Evolutionary conservation across 2,113 vertebrate genomes (phyloP).

Genomic region (Prunella himalayana): DNA sequence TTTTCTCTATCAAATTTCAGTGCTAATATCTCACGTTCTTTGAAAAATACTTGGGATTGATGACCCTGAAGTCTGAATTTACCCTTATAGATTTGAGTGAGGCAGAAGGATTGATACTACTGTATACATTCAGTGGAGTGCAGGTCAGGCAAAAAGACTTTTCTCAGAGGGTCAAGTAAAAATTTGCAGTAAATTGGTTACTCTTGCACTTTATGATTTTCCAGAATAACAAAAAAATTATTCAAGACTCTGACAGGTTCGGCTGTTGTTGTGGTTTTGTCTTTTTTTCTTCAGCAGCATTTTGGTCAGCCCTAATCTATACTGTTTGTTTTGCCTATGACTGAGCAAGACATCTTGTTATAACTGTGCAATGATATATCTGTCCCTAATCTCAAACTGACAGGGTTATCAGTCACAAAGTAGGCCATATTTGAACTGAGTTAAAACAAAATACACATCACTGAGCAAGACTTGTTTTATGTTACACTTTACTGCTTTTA

Average conservation of each 20-base stretch:
- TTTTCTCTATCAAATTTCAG: not conserved
- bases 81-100: not conserved
- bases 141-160: not conserved
- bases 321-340: slow-evolving; percentile 9
- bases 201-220: not conserved
- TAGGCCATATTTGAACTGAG: not conserved
- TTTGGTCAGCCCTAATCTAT: not conserved
- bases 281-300: not conserved
- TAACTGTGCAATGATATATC: not conserved
- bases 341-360: not conserved
- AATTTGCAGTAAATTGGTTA: not conserved
- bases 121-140: not conserved
- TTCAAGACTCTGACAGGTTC: not conserved
- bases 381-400: not conserved
- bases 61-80: not conserved
- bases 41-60: not conserved
- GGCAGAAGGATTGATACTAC: not conserved
- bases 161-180: not conserved
- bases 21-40: not conserved
- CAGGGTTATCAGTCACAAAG: slow-evolving; percentile 36
- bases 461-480: not conserved
- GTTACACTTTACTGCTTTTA: slow-evolving; percentile 34
- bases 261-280: fast-evolving
- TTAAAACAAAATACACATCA: slow-evolving; percentile 35
- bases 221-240: not conserved